phyloP scores from a whole-genome alignment of 2,888 invertebrate genomes.

The Gymnocheta viridis region DNA sequence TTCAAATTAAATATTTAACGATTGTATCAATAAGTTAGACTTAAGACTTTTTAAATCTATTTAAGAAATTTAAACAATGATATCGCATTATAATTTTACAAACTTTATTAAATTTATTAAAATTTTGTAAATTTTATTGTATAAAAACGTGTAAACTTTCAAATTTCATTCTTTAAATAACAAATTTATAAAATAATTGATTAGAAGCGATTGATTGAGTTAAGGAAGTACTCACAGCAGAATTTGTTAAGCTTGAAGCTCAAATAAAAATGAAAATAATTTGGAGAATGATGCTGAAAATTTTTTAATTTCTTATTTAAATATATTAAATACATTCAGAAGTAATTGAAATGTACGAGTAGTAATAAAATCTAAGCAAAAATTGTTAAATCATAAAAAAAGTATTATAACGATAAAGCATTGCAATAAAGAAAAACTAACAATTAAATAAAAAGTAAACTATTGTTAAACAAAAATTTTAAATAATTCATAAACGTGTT shows the following conservation, averaged over 20 bases:
- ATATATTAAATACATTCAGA: background rate
- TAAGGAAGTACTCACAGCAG: too few relatives aligned
- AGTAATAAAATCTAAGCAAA: slow-evolving; percentile 9
- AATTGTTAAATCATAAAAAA: slow-evolving; percentile 38
- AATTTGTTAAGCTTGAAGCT: slow-evolving; percentile 53
- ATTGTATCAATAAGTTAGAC: too few relatives aligned
- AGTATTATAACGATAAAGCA: slow-evolving; percentile 32
- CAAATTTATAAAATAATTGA: background rate
- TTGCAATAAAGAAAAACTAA: slow-evolving; percentile 27
- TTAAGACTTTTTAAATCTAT: too few relatives aligned
- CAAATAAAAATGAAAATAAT: background rate
- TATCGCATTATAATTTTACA: too few relatives aligned
- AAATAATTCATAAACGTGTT: background rate
- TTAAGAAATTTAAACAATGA: too few relatives aligned
- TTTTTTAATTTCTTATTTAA: slow-evolving; percentile 45
- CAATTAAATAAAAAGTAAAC: slow-evolving; percentile 2
- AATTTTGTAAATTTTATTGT: too few relatives aligned
- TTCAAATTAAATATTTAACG: too few relatives aligned
- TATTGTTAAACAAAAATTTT: background rate
- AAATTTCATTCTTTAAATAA: too few relatives aligned
- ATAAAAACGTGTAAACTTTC: too few relatives aligned
- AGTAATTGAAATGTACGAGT: background rate
- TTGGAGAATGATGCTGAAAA: background rate
- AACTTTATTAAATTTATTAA: too few relatives aligned
- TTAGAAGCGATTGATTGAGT: too few relatives aligned